Evolutionary conservation across 2,888 invertebrate genomes (phyloP).

Genomic region (Allacma fusca): DNA sequence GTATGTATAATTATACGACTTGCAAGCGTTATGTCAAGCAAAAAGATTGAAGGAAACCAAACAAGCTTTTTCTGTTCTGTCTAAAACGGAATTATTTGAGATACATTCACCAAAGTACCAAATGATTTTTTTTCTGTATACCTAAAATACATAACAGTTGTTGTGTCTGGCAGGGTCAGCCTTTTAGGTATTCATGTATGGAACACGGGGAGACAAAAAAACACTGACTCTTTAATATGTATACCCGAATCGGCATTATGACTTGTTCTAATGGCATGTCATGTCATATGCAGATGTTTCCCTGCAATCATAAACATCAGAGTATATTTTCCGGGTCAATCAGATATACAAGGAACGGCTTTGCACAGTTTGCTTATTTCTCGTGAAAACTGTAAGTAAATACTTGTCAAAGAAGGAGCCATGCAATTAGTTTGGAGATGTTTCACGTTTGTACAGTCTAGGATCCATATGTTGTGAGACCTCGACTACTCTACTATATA

Average conservation of each 20-base stretch:
- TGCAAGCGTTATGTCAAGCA: no score
- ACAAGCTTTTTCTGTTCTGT: background rate
- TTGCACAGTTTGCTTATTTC: constrained; percentile 18
- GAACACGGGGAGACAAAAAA: background rate
- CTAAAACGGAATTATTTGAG: no score
- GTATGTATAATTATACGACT: no score
- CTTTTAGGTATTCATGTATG: background rate
- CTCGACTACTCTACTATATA: no score
- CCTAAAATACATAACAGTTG: no score
- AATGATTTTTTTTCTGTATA: no score
- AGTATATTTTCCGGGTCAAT: background rate
- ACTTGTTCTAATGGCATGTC: constrained; percentile 17
- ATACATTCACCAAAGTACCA: no score
- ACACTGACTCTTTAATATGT: background rate
- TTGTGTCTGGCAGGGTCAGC: no score
- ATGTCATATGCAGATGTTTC: constrained; percentile 41
- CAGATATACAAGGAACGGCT: constrained; percentile 34
- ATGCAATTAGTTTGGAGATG: background rate
- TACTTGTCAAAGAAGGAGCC: background rate
- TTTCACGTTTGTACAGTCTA: background rate
- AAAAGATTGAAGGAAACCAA: no score
- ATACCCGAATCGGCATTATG: constrained; percentile 5
- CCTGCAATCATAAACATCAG: constrained; percentile 30
- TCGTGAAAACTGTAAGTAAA: background rate
- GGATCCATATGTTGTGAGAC: no score